Conservation (phyloP, 2,888 invertebrate species). For the Netelia melanura region DNA sequence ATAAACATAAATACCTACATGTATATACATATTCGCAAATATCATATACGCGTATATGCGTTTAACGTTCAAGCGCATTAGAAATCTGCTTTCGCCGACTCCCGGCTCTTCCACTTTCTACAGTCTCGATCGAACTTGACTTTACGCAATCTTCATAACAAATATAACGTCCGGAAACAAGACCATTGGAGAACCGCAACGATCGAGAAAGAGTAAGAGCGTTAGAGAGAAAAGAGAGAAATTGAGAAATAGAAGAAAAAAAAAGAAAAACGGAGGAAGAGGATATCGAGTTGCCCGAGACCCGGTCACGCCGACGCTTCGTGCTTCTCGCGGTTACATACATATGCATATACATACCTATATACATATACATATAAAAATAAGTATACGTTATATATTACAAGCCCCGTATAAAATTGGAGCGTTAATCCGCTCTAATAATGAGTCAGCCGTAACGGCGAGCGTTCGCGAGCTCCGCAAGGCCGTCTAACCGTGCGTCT, state of each 20-base stretch:
- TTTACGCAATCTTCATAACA: slow-evolving; percentile 69
- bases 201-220: background rate
- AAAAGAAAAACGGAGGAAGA: slow-evolving; percentile 30
- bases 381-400: background rate
- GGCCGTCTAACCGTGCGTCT: slow-evolving; percentile 43
- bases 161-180: slow-evolving; percentile 45
- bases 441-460: slow-evolving; percentile 77
- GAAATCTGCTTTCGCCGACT: slow-evolving; percentile 69
- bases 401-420: slow-evolving; percentile 43
- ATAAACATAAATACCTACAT: slow-evolving; percentile 6
- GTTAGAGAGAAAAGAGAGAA: background rate
- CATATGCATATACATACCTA: background rate
- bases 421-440: slow-evolving; percentile 74
- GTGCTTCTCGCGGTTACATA: slow-evolving; percentile 7
- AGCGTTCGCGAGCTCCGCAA: slow-evolving; percentile 76
- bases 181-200: background rate
- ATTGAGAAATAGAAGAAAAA: background rate
- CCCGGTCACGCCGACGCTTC: slow-evolving; percentile 54
- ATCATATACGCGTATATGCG: slow-evolving; percentile 14
- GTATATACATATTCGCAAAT: slow-evolving; percentile 15
- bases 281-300: slow-evolving; percentile 49
- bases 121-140: slow-evolving; percentile 72
- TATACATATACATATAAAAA: background rate
- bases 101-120: slow-evolving; percentile 71
- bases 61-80: slow-evolving; percentile 52